These are phyloP conservation scores for Lottia scabra DNA, from an alignment of 2,888 invertebrate genomes.

Conservation along the genomic window DNA sequence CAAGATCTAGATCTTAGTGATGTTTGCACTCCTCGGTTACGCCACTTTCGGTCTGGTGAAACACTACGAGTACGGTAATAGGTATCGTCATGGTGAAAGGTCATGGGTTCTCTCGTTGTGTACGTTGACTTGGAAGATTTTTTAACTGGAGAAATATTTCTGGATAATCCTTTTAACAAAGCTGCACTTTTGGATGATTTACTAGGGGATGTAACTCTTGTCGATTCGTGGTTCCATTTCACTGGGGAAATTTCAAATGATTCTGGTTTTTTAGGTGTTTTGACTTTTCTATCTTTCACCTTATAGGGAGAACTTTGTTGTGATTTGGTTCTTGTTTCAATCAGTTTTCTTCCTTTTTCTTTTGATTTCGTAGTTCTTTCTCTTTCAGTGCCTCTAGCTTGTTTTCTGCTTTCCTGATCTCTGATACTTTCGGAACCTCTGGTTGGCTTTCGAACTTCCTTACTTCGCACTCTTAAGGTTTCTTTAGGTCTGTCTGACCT, in stretches of 20 bases:
- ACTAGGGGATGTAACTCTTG: background rate
- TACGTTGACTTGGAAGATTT: background rate
- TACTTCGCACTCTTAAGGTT: background rate
- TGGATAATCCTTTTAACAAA: background rate
- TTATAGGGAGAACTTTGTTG: background rate
- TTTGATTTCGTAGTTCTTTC: background rate
- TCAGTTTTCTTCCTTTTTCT: background rate
- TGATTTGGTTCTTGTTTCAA: background rate
- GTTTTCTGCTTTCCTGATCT: background rate
- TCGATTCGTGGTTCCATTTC: background rate
- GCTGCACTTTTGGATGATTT: background rate
- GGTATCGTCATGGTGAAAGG: background rate
- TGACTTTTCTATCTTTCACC: background rate
- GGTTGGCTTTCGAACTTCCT: constrained; percentile 21
- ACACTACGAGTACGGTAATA: background rate
- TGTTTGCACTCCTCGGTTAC: background rate
- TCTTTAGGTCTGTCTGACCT: no score
- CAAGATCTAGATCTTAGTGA: background rate
- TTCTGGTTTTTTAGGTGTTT: background rate
- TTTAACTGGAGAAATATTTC: constrained; percentile 1
- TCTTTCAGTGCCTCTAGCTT: background rate
- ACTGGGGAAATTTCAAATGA: constrained; percentile 3
- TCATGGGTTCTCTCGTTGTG: background rate
- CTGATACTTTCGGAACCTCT: constrained; percentile 6
- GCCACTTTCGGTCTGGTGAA: background rate